These are phyloP conservation scores for Poicephalus gulielmi DNA, from an alignment of 2,113 vertebrate species.

Conservation along the genomic window DNA sequence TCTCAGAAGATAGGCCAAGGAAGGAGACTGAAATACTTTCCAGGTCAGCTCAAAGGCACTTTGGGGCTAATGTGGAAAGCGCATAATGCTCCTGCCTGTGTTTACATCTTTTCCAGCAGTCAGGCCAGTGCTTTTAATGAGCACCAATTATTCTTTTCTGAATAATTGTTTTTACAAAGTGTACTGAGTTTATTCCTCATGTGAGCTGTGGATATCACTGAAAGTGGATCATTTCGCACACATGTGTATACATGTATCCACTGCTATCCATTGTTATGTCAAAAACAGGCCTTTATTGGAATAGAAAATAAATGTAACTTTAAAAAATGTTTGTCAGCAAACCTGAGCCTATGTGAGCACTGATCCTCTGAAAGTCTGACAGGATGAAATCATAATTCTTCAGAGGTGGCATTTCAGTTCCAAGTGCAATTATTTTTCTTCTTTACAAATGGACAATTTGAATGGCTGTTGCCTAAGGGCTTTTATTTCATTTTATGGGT, in stretches of 20 bases:
- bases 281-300: background rate
- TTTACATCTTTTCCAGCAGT: background rate
- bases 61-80: background rate
- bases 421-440: background rate
- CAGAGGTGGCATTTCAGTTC: background rate
- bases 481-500: background rate
- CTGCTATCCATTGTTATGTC: background rate
- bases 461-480: background rate
- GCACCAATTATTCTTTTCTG: background rate
- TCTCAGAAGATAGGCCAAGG: background rate
- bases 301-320: background rate
- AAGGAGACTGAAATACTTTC: background rate
- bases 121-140: background rate
- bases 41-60: background rate
- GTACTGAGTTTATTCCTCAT: background rate
- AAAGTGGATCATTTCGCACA: background rate
- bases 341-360: background rate
- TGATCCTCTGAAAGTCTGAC: background rate
- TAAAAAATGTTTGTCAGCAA: background rate
- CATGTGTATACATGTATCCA: accelerated
- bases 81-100: background rate
- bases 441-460: background rate
- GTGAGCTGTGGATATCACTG: background rate
- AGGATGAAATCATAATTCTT: background rate
- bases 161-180: background rate